Conservation (phyloP, 2,113 vertebrate species). For the Gadus chalcogrammus region DNA sequence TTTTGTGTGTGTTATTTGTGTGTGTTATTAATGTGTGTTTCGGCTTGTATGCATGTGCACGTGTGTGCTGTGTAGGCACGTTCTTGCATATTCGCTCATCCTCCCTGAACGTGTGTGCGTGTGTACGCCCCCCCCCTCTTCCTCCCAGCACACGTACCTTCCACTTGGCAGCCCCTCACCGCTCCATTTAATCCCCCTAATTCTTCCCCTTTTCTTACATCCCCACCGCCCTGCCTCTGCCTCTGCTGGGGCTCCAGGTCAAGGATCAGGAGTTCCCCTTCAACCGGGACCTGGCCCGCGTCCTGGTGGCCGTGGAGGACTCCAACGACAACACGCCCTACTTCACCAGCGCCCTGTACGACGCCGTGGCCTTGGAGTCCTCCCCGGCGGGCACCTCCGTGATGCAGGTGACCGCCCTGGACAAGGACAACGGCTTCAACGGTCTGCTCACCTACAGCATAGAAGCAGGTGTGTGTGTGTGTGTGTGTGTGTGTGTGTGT, state of each 20-base stretch:
- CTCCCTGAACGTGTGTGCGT: too few species aligned
- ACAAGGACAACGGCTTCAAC: slow-evolving; percentile 94
- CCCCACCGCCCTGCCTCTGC: slow-evolving; percentile 20
- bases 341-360: slow-evolving; percentile 87
- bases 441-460: slow-evolving; percentile 86
- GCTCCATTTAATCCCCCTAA: slow-evolving; percentile 21
- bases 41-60: too few species aligned
- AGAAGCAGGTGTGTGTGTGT: slow-evolving; percentile 91
- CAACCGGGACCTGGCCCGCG: slow-evolving; percentile 88
- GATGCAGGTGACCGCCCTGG: slow-evolving; percentile 88
- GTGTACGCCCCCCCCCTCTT: too few species aligned
- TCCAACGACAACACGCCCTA: slow-evolving; percentile 93
- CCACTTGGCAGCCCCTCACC: neutral
- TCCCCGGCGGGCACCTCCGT: slow-evolving; percentile 83
- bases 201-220: slow-evolving; percentile 31
- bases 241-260: slow-evolving; percentile 71
- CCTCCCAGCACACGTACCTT: neutral
- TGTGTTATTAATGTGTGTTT: too few species aligned
- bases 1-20: too few species aligned
- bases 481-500: slow-evolving; percentile 51
- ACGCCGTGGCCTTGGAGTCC: slow-evolving; percentile 85
- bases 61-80: too few species aligned
- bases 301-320: slow-evolving; percentile 90
- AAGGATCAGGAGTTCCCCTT: slow-evolving; percentile 98
- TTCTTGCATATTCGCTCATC: neutral